Conservation (phyloP, 2,113 vertebrate species). For the Labeo rohita region DNA sequence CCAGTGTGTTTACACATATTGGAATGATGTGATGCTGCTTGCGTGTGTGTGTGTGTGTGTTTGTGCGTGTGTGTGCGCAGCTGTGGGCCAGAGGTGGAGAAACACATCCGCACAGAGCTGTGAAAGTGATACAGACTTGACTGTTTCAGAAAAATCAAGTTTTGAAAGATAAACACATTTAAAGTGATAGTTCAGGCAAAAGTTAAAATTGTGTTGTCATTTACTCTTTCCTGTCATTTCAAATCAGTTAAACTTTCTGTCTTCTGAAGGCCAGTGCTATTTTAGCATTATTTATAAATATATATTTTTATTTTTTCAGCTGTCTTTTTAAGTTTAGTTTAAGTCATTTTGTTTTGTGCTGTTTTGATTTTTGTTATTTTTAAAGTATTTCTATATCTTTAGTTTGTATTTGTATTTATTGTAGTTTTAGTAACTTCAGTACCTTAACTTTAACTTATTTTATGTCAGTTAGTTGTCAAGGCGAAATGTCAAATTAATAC, state of each 20-base stretch:
- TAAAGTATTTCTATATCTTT: neutral
- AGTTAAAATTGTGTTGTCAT: neutral
- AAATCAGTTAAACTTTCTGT: neutral
- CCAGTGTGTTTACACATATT: slow-evolving; percentile 41
- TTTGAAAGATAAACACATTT: slow-evolving; percentile 28
- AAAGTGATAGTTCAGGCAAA: neutral
- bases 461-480: neutral
- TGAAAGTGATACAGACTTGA: slow-evolving; percentile 47
- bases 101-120: slow-evolving; percentile 46
- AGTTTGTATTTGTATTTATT: too few relatives aligned
- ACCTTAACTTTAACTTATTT: neutral
- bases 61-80: slow-evolving; percentile 53
- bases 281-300: neutral
- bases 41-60: neutral
- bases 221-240: neutral
- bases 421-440: too few relatives aligned
- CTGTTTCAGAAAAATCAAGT: slow-evolving; percentile 1
- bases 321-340: neutral
- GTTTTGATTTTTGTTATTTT: neutral
- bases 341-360: neutral
- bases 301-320: neutral
- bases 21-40: slow-evolving; percentile 37
- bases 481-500: neutral
- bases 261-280: neutral
- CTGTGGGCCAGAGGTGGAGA: slow-evolving; percentile 56